Percentiles rank a stretch among this genome's conserved stretches.
Evolutionary conservation across 2,113 vertebrate species (phyloP).

Genomic region (Echinops telfairi): DNA sequence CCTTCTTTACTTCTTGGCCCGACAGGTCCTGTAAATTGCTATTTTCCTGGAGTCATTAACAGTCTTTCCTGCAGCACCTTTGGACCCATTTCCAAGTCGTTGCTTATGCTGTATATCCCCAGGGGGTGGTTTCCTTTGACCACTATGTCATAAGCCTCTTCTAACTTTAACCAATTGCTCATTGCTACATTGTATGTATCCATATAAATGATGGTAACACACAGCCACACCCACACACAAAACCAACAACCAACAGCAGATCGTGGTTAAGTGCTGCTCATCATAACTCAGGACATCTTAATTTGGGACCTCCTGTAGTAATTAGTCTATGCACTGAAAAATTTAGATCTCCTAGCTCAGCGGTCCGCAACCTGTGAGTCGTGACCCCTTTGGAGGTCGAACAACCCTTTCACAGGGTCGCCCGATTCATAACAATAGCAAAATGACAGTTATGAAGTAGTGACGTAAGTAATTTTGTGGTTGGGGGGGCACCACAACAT

Average conservation of each 20-base stretch:
- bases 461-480: too few relatives aligned
- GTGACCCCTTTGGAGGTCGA: too few relatives aligned
- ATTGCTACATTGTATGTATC: not conserved
- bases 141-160: not conserved
- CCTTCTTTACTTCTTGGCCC: not conserved
- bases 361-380: too few relatives aligned
- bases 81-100: not conserved
- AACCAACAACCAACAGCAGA: not conserved
- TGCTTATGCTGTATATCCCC: not conserved
- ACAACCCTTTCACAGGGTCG: too few relatives aligned
- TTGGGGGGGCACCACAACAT: too few relatives aligned
- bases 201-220: not conserved
- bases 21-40: not conserved
- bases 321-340: not conserved
- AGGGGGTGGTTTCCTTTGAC: not conserved
- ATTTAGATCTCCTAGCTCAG: not conserved
- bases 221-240: not conserved
- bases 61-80: not conserved
- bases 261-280: not conserved
- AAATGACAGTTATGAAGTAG: too few relatives aligned
- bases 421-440: too few relatives aligned
- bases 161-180: not conserved
- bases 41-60: not conserved
- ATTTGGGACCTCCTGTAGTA: not conserved
- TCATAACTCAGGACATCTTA: not conserved